A percentile compares a stretch with the other conserved stretches of the same genome.
phyloP scores from a whole-genome alignment of 2,113 vertebrate species.

The Proteles cristata region DNA sequence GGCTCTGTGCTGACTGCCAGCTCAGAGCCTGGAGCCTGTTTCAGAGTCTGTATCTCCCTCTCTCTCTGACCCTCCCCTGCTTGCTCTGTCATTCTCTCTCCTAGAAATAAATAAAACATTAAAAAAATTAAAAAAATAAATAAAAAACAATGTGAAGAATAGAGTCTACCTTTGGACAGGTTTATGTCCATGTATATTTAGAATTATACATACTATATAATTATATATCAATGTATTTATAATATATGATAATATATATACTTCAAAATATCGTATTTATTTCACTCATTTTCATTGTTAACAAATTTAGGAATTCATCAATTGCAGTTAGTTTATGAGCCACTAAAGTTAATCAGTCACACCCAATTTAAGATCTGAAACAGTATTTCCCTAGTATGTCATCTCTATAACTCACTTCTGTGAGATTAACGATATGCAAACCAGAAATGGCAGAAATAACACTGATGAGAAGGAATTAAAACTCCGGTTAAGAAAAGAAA shows the following conservation, averaged over 20 bases:
- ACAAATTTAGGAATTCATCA: not conserved
- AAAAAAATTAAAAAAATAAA: no score
- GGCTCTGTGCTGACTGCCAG: no score
- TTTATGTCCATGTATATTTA: not conserved
- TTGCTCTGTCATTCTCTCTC: no score
- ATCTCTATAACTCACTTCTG: not conserved
- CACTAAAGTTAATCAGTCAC: slow-evolving; percentile 23
- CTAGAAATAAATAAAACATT: no score
- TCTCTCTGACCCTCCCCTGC: no score
- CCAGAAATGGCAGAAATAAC: not conserved
- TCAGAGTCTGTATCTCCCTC: no score
- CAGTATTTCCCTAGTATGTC: not conserved
- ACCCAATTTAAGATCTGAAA: slow-evolving; percentile 47
- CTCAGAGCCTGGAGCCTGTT: no score
- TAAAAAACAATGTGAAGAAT: not conserved
- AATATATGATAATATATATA: not conserved
- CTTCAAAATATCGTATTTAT: not conserved
- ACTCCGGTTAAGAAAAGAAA: not conserved
- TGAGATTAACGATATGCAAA: not conserved
- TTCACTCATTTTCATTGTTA: not conserved
- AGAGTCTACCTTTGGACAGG: not conserved
- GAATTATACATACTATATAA: not conserved
- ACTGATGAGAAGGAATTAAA: slow-evolving; percentile 2
- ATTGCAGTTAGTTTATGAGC: not conserved
- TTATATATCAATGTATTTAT: not conserved